phyloP scores from a whole-genome alignment of 1,140 invertebrate genomes.

The Diuraphis noxia region DNA sequence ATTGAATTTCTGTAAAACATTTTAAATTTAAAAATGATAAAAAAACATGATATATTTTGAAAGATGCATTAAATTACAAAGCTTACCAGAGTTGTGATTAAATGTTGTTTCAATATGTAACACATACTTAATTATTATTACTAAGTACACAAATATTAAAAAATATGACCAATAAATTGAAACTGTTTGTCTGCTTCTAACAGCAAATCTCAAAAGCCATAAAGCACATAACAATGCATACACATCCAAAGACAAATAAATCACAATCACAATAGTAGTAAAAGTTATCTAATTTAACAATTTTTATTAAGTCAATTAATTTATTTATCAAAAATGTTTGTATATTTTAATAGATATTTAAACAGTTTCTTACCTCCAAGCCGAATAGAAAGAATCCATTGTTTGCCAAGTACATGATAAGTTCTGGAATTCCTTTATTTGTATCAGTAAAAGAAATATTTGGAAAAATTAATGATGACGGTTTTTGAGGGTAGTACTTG shows the following conservation, averaged over 20 bases:
- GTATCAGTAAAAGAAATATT: neutral
- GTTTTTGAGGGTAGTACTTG: neutral
- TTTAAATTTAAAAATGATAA: neutral
- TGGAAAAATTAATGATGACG: neutral
- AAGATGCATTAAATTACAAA: neutral
- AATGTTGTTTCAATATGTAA: neutral
- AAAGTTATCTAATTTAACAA: neutral
- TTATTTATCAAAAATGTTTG: neutral
- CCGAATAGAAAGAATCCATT: neutral
- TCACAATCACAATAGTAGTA: no score
- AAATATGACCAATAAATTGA: neutral
- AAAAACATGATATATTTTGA: neutral
- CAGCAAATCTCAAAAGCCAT: neutral
- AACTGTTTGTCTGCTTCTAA: neutral
- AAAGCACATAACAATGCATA: neutral
- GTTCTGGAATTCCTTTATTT: neutral
- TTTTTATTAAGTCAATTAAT: neutral
- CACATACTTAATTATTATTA: neutral
- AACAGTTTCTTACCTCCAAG: neutral
- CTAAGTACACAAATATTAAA: neutral
- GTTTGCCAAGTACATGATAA: neutral
- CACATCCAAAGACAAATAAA: neutral
- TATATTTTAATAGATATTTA: neutral
- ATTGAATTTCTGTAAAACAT: neutral
- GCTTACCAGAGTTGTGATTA: neutral